A percentile compares a stretch with the other conserved stretches of the same genome.
These are phyloP conservation scores for Myotis daubentonii DNA, from an alignment of 2,797 vertebrate species.

Conservation along the genomic window DNA sequence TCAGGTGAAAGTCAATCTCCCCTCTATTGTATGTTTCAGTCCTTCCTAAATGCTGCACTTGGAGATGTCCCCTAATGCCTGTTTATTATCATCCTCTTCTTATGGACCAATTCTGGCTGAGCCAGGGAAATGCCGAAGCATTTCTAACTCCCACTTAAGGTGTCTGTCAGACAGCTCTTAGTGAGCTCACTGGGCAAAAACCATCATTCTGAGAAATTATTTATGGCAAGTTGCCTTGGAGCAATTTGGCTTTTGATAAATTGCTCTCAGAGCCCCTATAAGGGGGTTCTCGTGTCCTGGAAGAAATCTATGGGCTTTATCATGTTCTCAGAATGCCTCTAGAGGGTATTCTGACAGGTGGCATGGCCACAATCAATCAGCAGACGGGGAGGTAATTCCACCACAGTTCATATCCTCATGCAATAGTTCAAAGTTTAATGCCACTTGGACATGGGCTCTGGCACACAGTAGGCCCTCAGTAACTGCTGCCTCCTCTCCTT, in stretches of 20 bases:
- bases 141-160: neutral
- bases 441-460: neutral
- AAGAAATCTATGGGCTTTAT: constrained; percentile 9
- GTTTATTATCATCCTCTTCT: neutral
- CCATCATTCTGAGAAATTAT: constrained; percentile 28
- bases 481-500: neutral
- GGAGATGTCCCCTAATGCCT: neutral
- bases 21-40: neutral
- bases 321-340: neutral
- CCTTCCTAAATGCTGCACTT: neutral
- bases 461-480: neutral
- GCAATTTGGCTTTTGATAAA: constrained; percentile 44
- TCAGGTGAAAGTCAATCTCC: constrained; percentile 10
- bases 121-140: neutral
- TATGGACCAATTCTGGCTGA: neutral
- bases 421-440: neutral
- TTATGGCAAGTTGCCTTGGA: neutral
- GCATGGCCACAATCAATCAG: neutral
- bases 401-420: accelerated
- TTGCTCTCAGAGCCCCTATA: neutral
- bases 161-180: constrained; percentile 33
- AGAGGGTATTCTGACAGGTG: neutral
- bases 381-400: neutral
- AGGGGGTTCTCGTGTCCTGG: neutral
- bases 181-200: constrained; percentile 9